These are phyloP conservation scores for Leptarthrus brevirostris DNA, from an alignment of 2,888 invertebrate species.

Conservation along the genomic window DNA sequence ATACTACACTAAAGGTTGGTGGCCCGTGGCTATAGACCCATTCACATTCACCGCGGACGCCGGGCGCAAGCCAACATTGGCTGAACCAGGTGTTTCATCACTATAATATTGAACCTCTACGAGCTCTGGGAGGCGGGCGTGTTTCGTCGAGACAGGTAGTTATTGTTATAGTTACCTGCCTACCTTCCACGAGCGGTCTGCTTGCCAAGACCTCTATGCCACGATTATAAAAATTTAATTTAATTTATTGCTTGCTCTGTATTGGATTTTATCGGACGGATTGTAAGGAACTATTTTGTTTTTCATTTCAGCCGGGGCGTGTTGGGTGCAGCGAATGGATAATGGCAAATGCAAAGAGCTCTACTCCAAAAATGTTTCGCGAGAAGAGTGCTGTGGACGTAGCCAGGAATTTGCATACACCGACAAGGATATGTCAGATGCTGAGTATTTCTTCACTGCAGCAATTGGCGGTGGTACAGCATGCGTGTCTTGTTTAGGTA, in stretches of 20 bases:
- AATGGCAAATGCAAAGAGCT: slow-evolving; percentile 87
- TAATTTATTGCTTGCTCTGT: slow-evolving; percentile 25
- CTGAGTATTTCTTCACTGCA: slow-evolving; percentile 65
- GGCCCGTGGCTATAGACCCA: not conserved
- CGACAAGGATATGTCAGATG: slow-evolving; percentile 65
- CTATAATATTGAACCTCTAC: not conserved
- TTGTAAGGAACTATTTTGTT: slow-evolving; percentile 47
- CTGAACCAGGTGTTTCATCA: slow-evolving; percentile 34
- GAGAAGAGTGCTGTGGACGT: slow-evolving; percentile 81
- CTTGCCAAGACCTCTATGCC: not conserved
- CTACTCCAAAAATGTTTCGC: slow-evolving; percentile 78
- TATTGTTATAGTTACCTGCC: not conserved
- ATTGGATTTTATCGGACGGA: slow-evolving; percentile 35
- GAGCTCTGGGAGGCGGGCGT: slow-evolving; percentile 15
- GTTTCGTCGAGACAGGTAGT: slow-evolving; percentile 17
- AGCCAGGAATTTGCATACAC: slow-evolving; percentile 64
- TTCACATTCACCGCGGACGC: not conserved
- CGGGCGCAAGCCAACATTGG: slow-evolving; percentile 22
- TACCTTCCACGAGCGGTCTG: not conserved
- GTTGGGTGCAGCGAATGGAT: slow-evolving; percentile 86
- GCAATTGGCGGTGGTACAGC: slow-evolving; percentile 65
- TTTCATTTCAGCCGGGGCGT: slow-evolving; percentile 76
- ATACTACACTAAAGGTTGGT: not conserved
- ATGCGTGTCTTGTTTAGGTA: slow-evolving; percentile 66
- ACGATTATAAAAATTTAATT: not conserved